Percentiles rank a stretch among this genome's conserved stretches.
These are phyloP conservation scores for Drosophila murphyi DNA, from an alignment of 1,140 invertebrate genomes.

Conservation along the genomic window DNA sequence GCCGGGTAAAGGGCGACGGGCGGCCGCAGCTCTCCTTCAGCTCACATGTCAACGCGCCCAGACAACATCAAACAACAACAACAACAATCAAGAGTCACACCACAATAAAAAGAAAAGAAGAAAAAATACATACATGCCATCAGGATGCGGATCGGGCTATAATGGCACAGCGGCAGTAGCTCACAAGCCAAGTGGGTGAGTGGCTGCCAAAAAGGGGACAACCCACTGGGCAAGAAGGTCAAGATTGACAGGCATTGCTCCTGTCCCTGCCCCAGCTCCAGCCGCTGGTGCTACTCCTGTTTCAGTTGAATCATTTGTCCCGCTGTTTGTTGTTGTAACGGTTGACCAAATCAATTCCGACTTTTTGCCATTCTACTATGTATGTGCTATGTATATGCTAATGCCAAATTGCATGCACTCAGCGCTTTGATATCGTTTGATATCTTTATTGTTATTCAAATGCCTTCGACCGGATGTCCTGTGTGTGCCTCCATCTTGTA, in stretches of 20 bases:
- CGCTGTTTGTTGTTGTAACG: conserved; percentile 62
- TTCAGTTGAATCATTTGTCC: conserved; percentile 58
- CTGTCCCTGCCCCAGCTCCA: background rate
- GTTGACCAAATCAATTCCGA: conserved; percentile 76
- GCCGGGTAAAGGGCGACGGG: conserved; percentile 64
- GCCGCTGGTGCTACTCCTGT: conserved; percentile 8
- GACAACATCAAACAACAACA: conserved; percentile 58
- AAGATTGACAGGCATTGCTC: conserved; percentile 36
- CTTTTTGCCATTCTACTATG: conserved; percentile 40
- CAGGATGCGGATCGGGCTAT: conserved; percentile 51
- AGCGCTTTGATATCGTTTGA: conserved; percentile 57
- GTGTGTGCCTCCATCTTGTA: conserved; percentile 11
- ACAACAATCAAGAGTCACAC: conserved; percentile 57
- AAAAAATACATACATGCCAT: conserved; percentile 25
- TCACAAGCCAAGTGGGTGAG: conserved; percentile 27
- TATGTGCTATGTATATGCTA: conserved; percentile 26
- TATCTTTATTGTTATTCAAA: conserved; percentile 77
- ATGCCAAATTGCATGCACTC: conserved; percentile 27
- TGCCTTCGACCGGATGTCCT: conserved; percentile 62
- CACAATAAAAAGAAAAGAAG: conserved; percentile 59
- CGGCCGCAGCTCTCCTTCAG: conserved; percentile 40
- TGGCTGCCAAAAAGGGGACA: conserved; percentile 26
- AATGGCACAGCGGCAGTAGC: conserved; percentile 51
- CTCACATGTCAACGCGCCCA: conserved; percentile 77
- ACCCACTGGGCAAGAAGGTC: conserved; percentile 54